Evolutionary conservation across 2,888 invertebrate genomes (phyloP).

Genomic region (Ichneumoninae sp.): DNA sequence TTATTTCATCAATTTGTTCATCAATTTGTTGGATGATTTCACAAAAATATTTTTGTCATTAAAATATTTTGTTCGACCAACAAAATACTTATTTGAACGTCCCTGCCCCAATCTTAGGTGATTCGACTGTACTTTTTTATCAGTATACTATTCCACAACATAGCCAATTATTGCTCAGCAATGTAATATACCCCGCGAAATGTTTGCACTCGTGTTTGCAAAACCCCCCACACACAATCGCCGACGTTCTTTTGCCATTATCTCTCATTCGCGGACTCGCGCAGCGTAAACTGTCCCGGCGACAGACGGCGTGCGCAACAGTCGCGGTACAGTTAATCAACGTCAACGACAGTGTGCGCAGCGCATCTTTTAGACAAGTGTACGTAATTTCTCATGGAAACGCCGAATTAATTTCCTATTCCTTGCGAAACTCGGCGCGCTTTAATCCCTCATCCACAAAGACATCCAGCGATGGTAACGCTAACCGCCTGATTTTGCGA

Average conservation of each 20-base stretch:
- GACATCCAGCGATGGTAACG: background rate
- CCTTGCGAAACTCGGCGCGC: background rate
- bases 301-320: background rate
- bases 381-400: slow-evolving; percentile 42
- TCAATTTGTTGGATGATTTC: too few species aligned
- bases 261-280: background rate
- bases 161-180: slow-evolving; percentile 17
- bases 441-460: background rate
- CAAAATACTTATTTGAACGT: too few species aligned
- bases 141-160: background rate
- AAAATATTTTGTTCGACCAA: too few species aligned
- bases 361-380: background rate
- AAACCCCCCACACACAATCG: slow-evolving; percentile 11
- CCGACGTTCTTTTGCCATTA: slow-evolving; percentile 4
- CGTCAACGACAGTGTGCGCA: slow-evolving; percentile 25
- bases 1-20: too few species aligned
- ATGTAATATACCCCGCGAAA: too few species aligned
- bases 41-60: too few species aligned
- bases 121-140: too few species aligned
- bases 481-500: background rate
- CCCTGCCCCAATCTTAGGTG: too few species aligned
- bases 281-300: background rate
- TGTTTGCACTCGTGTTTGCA: background rate
- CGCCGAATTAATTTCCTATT: slow-evolving; percentile 55
- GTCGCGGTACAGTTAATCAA: slow-evolving; percentile 44